A percentile compares a stretch with the other conserved stretches of the same genome.
Conservation (phyloP, 2,113 vertebrate genomes). For the Psophia crepitans region DNA sequence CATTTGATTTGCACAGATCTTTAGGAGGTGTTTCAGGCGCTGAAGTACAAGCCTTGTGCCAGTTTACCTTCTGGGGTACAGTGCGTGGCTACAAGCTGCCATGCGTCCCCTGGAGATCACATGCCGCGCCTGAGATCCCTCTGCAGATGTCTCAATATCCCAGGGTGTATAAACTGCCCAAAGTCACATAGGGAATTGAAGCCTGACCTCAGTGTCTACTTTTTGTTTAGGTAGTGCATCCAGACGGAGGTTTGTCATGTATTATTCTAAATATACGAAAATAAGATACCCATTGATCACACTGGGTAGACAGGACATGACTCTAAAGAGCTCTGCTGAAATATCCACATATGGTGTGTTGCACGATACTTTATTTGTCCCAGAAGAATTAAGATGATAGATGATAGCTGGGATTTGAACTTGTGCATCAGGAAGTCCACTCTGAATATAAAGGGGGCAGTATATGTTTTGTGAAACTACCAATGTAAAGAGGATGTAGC, state of each 20-base stretch:
- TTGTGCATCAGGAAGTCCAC: conserved; percentile 36
- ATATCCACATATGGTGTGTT: conserved; percentile 17
- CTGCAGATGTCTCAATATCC: not conserved
- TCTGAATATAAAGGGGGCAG: not conserved
- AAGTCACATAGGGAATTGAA: not conserved
- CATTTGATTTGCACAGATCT: not conserved
- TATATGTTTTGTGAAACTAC: not conserved
- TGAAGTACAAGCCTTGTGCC: not conserved
- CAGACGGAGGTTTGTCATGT: not conserved
- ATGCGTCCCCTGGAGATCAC: not conserved
- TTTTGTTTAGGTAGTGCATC: not conserved
- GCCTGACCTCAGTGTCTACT: not conserved
- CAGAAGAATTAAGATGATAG: conserved; percentile 31
- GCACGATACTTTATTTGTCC: conserved; percentile 32
- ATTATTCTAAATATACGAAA: not conserved
- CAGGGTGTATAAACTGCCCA: not conserved
- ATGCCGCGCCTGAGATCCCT: not conserved
- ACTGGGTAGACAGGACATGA: not conserved
- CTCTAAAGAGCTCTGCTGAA: conserved; percentile 20
- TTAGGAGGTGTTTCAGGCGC: not conserved
- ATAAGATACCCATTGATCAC: not conserved
- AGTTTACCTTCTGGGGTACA: rapidly evolving
- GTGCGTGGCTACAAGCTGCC: not conserved
- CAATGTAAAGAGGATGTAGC: not conserved
- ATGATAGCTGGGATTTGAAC: conserved; percentile 46